phyloP scores from a whole-genome alignment of 2,113 vertebrate genomes.

The Hylia prasina region DNA sequence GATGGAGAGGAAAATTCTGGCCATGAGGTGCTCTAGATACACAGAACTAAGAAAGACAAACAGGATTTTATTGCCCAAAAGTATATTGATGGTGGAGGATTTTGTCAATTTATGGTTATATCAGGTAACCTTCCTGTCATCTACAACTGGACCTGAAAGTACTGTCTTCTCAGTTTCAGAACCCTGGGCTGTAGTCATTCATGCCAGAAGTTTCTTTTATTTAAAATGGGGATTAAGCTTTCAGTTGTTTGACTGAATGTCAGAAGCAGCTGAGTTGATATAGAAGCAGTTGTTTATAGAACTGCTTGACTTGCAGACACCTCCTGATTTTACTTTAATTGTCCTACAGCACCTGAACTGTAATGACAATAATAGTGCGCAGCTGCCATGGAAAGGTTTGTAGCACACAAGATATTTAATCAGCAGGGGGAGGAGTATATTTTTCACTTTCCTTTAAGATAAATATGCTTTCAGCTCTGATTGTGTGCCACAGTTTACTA shows the following conservation, averaged over 20 bases:
- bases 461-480: conserved; percentile 1
- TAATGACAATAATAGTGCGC: neutral
- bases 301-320: conserved; percentile 15
- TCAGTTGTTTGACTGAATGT: neutral
- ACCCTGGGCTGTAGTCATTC: neutral
- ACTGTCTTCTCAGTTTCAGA: neutral
- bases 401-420: neutral
- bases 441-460: conserved; percentile 34
- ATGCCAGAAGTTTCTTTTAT: neutral
- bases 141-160: neutral
- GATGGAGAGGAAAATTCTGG: neutral
- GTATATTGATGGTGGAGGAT: neutral
- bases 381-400: neutral
- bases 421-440: neutral
- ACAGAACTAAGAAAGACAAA: neutral
- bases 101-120: neutral
- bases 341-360: neutral
- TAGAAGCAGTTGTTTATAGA: conserved; percentile 4
- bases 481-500: neutral
- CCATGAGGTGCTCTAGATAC: neutral
- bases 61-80: neutral
- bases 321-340: conserved; percentile 12
- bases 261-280: neutral
- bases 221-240: neutral
- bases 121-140: neutral